Evolutionary conservation across 2,888 invertebrate genomes (phyloP), one percentile per base, ranked within the genome.

Genomic region (Papilio protenor): DNA sequence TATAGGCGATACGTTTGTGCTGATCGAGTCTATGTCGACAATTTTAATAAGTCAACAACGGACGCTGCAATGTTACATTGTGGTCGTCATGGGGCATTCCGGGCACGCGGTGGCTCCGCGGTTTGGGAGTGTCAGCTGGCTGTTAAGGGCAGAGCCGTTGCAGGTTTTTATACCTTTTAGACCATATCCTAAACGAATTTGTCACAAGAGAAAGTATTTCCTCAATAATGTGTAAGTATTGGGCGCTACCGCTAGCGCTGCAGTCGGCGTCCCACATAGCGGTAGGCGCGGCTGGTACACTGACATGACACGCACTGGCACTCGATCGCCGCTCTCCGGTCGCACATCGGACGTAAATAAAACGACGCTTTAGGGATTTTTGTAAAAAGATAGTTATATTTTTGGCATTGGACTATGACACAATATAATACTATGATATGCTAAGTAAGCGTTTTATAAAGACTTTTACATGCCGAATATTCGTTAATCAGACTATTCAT

Each of bases 361-460:
- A 94, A 94, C 94, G 87, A 94, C 89, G 86, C 84, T 84, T 87
- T 92, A 90, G 88, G 92, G 93, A 93, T 94, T 94, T 94, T 94
- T 93, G 93, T 94, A 94, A 94, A 94, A 94, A 94, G 94, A 94
- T 94, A 94, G 93, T 94, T 94, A 94, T 94, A 94, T 94, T 94
- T 94, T 94, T 94, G 94, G 94, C 94, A 94, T 94, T 94, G 94
- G 94, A 94, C 94, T 94, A 94, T 94, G 94, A 94, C 94, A 94
- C 94, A 94, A 94, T 94, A 94, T 94, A 94, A 94, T 94, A 94
- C 94, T 94, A 94, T 94, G 94, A 94, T 94, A 94, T 94, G 94
- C 94, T 94, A 94, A 94, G 93, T 94, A 94, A 94, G 94, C 94
- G 94, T 94, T 94, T 94, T 94, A 94, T 94, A 94, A 94, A 94